A percentile compares a stretch with the other conserved stretches of the same genome.
These are phyloP conservation scores for Eulemur coronatus DNA, from an alignment of 2,797 vertebrate genomes.

Conservation along the genomic window DNA sequence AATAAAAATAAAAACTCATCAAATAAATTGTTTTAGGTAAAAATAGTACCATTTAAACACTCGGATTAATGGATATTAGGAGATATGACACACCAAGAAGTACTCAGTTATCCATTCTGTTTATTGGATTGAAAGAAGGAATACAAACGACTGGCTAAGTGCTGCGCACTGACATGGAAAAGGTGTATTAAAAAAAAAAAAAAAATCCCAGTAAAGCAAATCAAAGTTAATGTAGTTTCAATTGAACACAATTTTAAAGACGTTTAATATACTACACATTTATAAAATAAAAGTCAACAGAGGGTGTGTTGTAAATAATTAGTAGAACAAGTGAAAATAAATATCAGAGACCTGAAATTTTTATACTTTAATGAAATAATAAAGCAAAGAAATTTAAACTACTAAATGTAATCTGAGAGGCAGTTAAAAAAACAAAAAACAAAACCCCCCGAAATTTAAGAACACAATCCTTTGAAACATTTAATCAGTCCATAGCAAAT, in stretches of 20 bases:
- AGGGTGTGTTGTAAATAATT: constrained; percentile 88
- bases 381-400: constrained; percentile 95
- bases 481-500: constrained; percentile 97
- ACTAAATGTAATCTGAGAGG: constrained; percentile 90
- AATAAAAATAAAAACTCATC: neutral
- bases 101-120: constrained; percentile 86
- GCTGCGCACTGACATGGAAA: constrained; percentile 87
- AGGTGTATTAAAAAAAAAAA: constrained; percentile 85
- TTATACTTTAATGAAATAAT: constrained; percentile 99
- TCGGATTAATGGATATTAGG: constrained; percentile 15
- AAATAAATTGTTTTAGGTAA: neutral
- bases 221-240: constrained; percentile 84
- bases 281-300: constrained; percentile 87
- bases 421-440: constrained; percentile 93
- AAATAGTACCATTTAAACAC: neutral
- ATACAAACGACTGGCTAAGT: constrained; percentile 88
- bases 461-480: constrained; percentile 95
- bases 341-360: constrained; percentile 93
- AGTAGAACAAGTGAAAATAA: constrained; percentile 89
- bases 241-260: constrained; percentile 82
- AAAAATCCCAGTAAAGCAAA: constrained; percentile 86
- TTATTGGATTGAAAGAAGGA: constrained; percentile 89
- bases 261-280: constrained; percentile 88
- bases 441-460: constrained; percentile 93
- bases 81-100: constrained; percentile 80